phyloP scores from a whole-genome alignment of 2,797 vertebrate species.

The Halcyon smyrnensis region DNA sequence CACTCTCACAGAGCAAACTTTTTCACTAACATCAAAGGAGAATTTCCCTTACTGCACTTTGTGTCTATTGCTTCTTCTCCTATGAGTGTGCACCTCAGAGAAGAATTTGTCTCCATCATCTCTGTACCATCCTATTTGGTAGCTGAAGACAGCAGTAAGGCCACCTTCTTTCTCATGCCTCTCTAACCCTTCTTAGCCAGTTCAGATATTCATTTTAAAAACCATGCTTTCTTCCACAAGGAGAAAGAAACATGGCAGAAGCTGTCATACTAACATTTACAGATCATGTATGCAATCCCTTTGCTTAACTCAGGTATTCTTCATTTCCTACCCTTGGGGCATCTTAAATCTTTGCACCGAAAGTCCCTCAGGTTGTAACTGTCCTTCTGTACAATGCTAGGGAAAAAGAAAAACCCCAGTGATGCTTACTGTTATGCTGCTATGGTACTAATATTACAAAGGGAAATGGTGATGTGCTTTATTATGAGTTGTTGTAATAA shows the following conservation, averaged over 20 bases:
- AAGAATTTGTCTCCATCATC: background rate
- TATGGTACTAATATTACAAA: background rate
- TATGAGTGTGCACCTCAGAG: background rate
- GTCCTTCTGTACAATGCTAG: background rate
- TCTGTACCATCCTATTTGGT: background rate
- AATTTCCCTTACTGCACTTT: background rate
- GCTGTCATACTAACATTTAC: background rate
- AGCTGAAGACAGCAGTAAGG: background rate
- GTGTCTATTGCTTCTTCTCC: background rate
- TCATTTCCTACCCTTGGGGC: background rate
- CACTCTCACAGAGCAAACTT: background rate
- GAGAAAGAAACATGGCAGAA: background rate
- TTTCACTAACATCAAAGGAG: background rate
- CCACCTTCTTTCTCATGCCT: background rate
- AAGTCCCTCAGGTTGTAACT: background rate
- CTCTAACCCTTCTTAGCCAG: background rate
- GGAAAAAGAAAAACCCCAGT: background rate
- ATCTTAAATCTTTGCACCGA: background rate
- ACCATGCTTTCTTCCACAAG: background rate
- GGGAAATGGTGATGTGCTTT: fast-evolving
- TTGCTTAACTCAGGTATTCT: background rate
- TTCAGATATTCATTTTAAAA: background rate
- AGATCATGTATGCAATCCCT: fast-evolving
- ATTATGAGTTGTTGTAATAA: background rate
- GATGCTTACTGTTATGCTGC: background rate